A percentile compares a stretch with the other conserved stretches of the same genome.
These are phyloP conservation scores for Pseudorhiza aurosa DNA, from an alignment of 30 jellyfish, hydroid and myxozoan genomes.

Conservation along the genomic window DNA sequence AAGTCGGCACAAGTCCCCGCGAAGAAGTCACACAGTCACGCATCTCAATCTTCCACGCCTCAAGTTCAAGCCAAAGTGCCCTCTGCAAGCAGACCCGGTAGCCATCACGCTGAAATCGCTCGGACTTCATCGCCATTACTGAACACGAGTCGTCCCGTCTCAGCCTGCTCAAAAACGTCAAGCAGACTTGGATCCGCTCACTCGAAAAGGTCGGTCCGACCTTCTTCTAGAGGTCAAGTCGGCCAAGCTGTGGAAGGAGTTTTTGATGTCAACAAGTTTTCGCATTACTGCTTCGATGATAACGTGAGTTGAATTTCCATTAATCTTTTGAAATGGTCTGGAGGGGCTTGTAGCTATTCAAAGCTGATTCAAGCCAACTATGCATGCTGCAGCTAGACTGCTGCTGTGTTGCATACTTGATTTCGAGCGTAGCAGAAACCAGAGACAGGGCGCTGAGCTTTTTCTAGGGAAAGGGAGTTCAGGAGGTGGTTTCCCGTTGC, in stretches of 20 bases:
- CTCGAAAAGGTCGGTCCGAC: conserved; percentile 21
- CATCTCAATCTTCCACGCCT: background rate
- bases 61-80: background rate
- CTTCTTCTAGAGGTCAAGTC: background rate
- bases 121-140: background rate
- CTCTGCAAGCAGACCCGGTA: conserved; percentile 3
- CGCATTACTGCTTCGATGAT: conserved; percentile 80
- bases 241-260: conserved; percentile 14
- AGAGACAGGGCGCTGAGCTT: too few species aligned
- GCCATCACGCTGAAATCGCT: background rate
- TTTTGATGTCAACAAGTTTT: conserved; percentile 59
- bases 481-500: too few species aligned
- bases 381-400: too few species aligned
- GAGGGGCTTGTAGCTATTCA: too few species aligned
- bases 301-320: conserved; percentile 48
- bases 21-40: background rate
- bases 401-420: too few species aligned
- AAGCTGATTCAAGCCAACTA: too few species aligned
- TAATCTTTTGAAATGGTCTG: too few species aligned
- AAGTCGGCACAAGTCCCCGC: conserved; percentile 3
- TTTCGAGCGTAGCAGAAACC: too few species aligned
- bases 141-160: conserved; percentile 32
- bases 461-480: too few species aligned
- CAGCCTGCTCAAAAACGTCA: conserved; percentile 61
- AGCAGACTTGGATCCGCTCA: conserved; percentile 43